Percentiles rank a stretch among this genome's conserved stretches.
phyloP scores from a whole-genome alignment of 2,797 vertebrate genomes.

The Phoxinus dragarum region DNA sequence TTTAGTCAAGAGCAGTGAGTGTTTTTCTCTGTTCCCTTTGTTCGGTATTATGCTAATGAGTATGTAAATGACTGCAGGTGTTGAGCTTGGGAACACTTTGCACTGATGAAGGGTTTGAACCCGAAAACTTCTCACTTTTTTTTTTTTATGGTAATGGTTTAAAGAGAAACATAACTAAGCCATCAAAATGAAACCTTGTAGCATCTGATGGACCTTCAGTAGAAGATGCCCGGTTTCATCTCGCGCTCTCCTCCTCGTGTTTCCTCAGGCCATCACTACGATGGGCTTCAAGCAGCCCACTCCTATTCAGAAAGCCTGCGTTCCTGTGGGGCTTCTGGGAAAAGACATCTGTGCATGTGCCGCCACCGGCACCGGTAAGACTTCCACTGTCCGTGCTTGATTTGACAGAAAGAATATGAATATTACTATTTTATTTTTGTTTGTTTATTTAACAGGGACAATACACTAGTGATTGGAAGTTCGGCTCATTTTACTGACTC shows the following conservation, averaged over 20 bases:
- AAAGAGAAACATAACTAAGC: not conserved
- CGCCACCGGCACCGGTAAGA: conserved; percentile 91
- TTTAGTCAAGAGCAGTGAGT: too few relatives aligned
- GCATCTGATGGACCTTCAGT: not conserved
- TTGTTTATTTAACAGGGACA: too few relatives aligned
- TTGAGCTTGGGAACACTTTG: too few relatives aligned
- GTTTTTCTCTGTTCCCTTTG: too few relatives aligned
- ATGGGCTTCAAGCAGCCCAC: conserved; percentile 94
- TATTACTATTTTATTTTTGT: not conserved
- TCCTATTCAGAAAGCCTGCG: conserved; percentile 95
- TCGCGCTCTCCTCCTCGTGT: not conserved
- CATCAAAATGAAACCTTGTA: not conserved
- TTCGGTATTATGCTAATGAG: too few relatives aligned
- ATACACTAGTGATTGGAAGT: too few relatives aligned
- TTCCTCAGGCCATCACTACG: conserved; percentile 82
- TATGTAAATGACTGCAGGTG: too few relatives aligned
- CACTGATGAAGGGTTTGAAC: too few relatives aligned
- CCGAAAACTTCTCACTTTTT: too few relatives aligned
- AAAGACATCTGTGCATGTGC: conserved; percentile 95
- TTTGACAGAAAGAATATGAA: not conserved
- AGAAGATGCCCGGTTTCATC: not conserved
- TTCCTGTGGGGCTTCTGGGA: conserved; percentile 91
- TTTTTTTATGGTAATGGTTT: too few relatives aligned
- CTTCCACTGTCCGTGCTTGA: not conserved
- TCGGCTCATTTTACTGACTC: too few relatives aligned